Percentiles rank a stretch among this genome's conserved stretches.
These are phyloP conservation scores for Mechanitis mazaeus DNA, from an alignment of 2,888 invertebrate genomes.

Conservation along the genomic window DNA sequence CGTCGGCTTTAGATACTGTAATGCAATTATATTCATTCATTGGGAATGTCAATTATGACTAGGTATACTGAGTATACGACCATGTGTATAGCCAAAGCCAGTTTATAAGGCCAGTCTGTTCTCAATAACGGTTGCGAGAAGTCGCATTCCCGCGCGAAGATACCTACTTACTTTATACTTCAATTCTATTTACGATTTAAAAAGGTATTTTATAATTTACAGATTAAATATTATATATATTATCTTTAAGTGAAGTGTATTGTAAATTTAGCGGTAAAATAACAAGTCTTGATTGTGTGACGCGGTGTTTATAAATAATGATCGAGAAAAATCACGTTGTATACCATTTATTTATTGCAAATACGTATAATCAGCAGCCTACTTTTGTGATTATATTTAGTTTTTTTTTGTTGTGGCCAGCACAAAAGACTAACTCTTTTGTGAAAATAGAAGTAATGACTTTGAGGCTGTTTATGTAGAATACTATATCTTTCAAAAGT, in stretches of 20 bases:
- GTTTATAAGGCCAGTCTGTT: slow-evolving; percentile 45
- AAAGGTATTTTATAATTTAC: slow-evolving; percentile 31
- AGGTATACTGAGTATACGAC: slow-evolving; percentile 14
- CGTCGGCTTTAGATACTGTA: slow-evolving; percentile 1
- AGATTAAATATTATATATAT: slow-evolving; percentile 8
- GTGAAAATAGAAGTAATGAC: too few relatives aligned
- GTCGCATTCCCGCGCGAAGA: slow-evolving; percentile 53
- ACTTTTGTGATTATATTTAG: not conserved
- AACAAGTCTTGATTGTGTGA: not conserved
- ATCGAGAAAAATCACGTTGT: slow-evolving; percentile 4
- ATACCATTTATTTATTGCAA: slow-evolving; percentile 1
- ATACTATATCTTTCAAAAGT: too few relatives aligned
- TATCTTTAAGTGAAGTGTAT: slow-evolving; percentile 8
- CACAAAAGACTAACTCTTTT: too few relatives aligned
- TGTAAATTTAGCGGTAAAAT: not conserved
- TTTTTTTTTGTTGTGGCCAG: too few relatives aligned
- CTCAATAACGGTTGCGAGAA: slow-evolving; percentile 43
- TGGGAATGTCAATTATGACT: slow-evolving; percentile 16
- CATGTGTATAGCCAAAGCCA: slow-evolving; percentile 13
- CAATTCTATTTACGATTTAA: slow-evolving; percentile 49
- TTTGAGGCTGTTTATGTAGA: too few relatives aligned
- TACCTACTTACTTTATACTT: slow-evolving; percentile 43
- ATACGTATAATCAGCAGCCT: slow-evolving; percentile 1
- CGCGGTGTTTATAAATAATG: slow-evolving; percentile 6
- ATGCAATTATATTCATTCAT: slow-evolving; percentile 16